Percentiles rank a stretch among this genome's conserved stretches.
Conservation (phyloP, 2,797 vertebrate species). For the Rallus crepitans region DNA sequence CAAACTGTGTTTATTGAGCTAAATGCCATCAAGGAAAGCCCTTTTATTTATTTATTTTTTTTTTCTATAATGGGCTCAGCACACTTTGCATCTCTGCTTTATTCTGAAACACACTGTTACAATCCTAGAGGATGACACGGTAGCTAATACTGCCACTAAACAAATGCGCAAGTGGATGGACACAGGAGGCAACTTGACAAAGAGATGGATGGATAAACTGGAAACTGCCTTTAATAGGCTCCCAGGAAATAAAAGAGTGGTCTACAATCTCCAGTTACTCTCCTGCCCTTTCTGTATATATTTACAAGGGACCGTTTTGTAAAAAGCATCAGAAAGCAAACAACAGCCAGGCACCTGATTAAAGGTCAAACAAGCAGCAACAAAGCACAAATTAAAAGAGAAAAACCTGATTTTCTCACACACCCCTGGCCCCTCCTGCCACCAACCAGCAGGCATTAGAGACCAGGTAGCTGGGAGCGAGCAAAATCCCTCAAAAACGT, state of each 20-base stretch:
- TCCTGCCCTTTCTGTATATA: conserved; percentile 51
- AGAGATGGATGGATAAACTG: conserved; percentile 14
- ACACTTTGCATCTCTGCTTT: conserved; percentile 55
- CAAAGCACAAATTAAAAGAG: conserved; percentile 48
- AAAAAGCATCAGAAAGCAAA: conserved; percentile 46
- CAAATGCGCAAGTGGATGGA: conserved; percentile 51
- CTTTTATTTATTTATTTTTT: conserved; percentile 34
- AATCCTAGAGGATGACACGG: conserved; percentile 60
- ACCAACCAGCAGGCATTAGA: neutral
- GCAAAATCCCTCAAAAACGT: neutral
- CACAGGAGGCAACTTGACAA: conserved; percentile 65
- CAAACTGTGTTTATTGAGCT: conserved; percentile 77
- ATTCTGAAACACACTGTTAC: conserved; percentile 46
- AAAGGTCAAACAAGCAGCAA: conserved; percentile 46
- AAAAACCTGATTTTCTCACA: neutral
- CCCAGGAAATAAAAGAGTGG: conserved; percentile 49
- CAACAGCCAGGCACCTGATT: conserved; percentile 44
- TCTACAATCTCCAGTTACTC: conserved; percentile 44
- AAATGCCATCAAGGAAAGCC: conserved; percentile 73
- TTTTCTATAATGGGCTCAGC: conserved; percentile 50
- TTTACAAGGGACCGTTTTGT: conserved; percentile 52
- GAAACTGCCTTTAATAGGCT: conserved; percentile 42
- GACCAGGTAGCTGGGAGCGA: neutral
- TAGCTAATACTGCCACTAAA: conserved; percentile 37
- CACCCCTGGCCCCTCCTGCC: neutral